Evolutionary conservation across 2,113 vertebrate species (phyloP), one percentile per base, ranked within the genome.

Genomic region (Morone saxatilis): DNA sequence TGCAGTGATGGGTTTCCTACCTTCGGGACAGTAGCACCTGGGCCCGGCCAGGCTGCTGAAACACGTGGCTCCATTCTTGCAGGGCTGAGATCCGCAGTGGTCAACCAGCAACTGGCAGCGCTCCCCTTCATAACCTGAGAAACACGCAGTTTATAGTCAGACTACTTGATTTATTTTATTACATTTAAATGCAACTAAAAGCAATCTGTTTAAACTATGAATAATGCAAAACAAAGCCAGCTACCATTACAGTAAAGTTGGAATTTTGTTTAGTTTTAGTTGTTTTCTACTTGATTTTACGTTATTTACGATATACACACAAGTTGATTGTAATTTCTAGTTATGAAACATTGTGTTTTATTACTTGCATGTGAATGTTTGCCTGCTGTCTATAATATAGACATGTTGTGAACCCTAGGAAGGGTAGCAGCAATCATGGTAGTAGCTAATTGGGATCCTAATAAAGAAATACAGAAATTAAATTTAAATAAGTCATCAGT

Each of bases 31-130:
- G 71, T 96, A 97, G 88, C 98, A 99, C 77, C 92, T 96, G 88
- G 97, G 97, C 40, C 97, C 97, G 5, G 73, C 94, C 87, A 96
- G 81, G 62, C 79, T 96, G 73, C 96, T 98, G 74, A 93, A 91
- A 81, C 98, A 99, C 0, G 96, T 97, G 4, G 97, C 98, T 93
- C 96, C 97, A 3, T 99, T 98, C 77, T 95, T 96, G 91, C 98
- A 99, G 0, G 98, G 97, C 78, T 97, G 94, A 69, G 96, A 96
- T 75, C 94, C 53, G 74, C 98, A 99, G 8, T 98, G 97, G 91
- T 99, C 96, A 7, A 99, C 95, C 94, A 96, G 91, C 81, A 95
- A 93, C 85, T 99, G 96, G 93, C 98, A 99, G n/a, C 95, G 95
- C 31, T 97, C 96, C 48, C 98, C 98, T 86, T 95, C 93, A 72